These are phyloP conservation scores for Apodemia mormo DNA, from an alignment of 2,888 invertebrate species.

Conservation along the genomic window DNA sequence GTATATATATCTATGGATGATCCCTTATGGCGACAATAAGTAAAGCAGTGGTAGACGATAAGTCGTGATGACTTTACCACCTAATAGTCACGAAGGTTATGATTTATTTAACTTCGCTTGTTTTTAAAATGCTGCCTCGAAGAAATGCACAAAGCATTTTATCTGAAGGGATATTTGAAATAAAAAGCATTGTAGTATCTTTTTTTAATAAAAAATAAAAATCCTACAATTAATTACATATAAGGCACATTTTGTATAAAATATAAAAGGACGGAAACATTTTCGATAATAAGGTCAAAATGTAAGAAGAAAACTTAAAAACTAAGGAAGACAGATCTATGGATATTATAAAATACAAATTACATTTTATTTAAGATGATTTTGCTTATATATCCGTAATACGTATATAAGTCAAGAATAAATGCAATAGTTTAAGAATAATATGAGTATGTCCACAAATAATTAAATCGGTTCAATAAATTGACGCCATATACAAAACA, in stretches of 20 bases:
- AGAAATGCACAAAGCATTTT: too few relatives aligned
- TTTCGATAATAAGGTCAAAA: not conserved
- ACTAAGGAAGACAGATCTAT: not conserved
- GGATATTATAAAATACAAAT: too few relatives aligned
- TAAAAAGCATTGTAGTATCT: not conserved
- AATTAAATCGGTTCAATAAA: not conserved
- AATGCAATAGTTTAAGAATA: not conserved
- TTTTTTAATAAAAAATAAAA: conserved; percentile 13
- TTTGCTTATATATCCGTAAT: not conserved
- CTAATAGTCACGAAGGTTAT: too few relatives aligned
- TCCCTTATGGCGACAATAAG: too few relatives aligned
- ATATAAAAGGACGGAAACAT: conserved; percentile 5
- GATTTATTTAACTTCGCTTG: too few relatives aligned
- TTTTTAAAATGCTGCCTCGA: too few relatives aligned
- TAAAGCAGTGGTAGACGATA: too few relatives aligned
- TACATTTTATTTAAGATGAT: too few relatives aligned
- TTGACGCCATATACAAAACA: too few relatives aligned
- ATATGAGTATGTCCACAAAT: not conserved
- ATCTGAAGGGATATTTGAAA: not conserved
- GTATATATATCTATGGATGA: too few relatives aligned
- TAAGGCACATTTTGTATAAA: conserved; percentile 6
- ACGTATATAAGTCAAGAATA: not conserved
- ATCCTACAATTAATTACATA: not conserved
- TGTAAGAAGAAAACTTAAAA: not conserved
- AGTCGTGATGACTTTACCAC: too few relatives aligned